Conservation (phyloP, 1,140 invertebrate species). For the Daktulosphaira vitifoliae region DNA sequence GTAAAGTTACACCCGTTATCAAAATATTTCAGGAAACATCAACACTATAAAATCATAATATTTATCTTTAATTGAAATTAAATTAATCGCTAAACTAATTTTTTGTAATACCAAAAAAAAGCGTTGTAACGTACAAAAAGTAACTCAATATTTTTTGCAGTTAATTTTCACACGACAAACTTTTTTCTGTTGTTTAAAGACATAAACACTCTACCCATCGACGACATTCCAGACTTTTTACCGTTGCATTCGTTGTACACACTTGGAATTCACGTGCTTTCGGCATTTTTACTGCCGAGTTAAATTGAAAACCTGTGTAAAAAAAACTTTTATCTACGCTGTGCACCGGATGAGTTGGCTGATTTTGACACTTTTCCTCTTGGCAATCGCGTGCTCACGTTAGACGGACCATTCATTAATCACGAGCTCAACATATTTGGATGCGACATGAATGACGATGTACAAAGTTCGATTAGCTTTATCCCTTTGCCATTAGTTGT, state of each 20-base stretch:
- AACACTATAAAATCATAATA: too few relatives aligned
- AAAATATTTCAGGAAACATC: too few relatives aligned
- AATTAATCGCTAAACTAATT: too few relatives aligned
- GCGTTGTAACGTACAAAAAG: too few relatives aligned
- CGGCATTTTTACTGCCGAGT: slow-evolving; percentile 5
- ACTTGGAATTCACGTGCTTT: slow-evolving; percentile 20
- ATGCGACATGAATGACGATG: slow-evolving; percentile 23
- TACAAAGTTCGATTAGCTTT: slow-evolving; percentile 22
- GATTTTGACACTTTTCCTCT: slow-evolving; percentile 24
- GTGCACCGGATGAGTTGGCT: slow-evolving; percentile 13
- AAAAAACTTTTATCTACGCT: slow-evolving; percentile 9
- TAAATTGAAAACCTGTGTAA: slow-evolving; percentile 28
- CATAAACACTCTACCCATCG: too few relatives aligned
- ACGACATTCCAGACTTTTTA: slow-evolving; percentile 26
- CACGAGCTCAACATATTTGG: slow-evolving; percentile 16
- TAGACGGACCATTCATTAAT: slow-evolving; percentile 22
- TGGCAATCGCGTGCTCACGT: not conserved
- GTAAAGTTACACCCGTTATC: too few relatives aligned
- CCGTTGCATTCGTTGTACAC: slow-evolving; percentile 26
- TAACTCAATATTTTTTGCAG: too few relatives aligned
- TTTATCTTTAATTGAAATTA: too few relatives aligned
- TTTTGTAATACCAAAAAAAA: too few relatives aligned
- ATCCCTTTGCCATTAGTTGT: not conserved
- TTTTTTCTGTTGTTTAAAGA: too few relatives aligned
- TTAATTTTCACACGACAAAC: too few relatives aligned